Percentiles rank a stretch among this genome's conserved stretches.
Evolutionary conservation across 2,888 invertebrate species (phyloP).

Genomic region (Thera obeliscata): DNA sequence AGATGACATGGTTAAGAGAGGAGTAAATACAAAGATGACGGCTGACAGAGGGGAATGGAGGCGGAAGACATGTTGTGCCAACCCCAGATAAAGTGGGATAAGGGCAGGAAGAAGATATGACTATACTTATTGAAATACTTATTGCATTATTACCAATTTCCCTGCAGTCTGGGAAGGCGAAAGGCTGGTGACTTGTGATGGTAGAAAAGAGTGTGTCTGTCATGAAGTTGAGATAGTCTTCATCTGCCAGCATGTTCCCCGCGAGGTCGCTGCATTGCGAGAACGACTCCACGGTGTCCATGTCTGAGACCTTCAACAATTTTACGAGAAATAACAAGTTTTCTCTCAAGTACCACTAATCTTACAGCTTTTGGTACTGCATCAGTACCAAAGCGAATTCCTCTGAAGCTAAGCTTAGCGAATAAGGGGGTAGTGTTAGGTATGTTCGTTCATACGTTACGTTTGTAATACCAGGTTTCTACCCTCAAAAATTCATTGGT

Average conservation of each 20-base stretch:
- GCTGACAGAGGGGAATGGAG: no score
- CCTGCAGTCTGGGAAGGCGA: constrained; percentile 97
- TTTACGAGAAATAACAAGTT: not conserved
- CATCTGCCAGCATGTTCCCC: constrained; percentile 91
- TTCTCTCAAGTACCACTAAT: not conserved
- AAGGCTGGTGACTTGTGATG: constrained; percentile 92
- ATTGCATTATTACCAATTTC: constrained; percentile 91
- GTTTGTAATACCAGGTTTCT: no score
- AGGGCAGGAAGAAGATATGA: not conserved
- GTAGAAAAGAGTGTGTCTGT: constrained; percentile 96
- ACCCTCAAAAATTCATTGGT: no score
- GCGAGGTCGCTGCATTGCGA: constrained; percentile 87
- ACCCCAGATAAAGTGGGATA: no score
- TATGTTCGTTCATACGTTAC: no score
- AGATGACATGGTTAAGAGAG: no score
- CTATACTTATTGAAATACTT: not conserved
- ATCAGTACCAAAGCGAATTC: no score
- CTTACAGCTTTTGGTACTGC: not conserved
- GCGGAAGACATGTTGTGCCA: no score
- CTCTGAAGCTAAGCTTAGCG: no score
- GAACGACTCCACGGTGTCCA: constrained; percentile 90
- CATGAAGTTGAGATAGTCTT: constrained; percentile 94
- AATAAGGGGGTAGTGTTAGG: no score
- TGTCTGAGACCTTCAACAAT: constrained; percentile 86
- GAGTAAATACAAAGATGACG: no score